Percentiles rank a stretch among this genome's conserved stretches.
These are phyloP conservation scores for Bothrops jararaca DNA, from an alignment of 2,113 vertebrate species.

Conservation along the genomic window DNA sequence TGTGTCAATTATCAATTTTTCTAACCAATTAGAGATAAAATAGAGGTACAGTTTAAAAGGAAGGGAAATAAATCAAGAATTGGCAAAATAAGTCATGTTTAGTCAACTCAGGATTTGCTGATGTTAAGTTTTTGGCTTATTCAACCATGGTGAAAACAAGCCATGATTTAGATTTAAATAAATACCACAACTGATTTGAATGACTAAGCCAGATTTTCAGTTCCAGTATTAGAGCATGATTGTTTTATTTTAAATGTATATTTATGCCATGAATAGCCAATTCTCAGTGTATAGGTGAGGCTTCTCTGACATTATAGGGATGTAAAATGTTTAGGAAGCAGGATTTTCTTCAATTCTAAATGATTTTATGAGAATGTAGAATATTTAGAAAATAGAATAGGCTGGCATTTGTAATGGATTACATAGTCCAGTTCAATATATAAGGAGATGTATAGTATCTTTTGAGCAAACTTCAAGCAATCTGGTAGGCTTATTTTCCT, in stretches of 20 bases:
- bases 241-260: not conserved
- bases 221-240: not conserved
- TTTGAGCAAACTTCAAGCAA: not conserved
- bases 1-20: not conserved
- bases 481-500: not conserved
- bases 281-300: not conserved
- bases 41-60: not conserved
- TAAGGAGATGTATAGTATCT: not conserved
- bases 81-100: not conserved
- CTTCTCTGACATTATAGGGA: not conserved
- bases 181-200: not conserved
- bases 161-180: not conserved
- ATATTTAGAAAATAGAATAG: not conserved
- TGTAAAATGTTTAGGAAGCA: not conserved
- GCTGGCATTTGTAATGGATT: not conserved
- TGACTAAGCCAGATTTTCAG: not conserved
- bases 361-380: not conserved
- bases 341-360: not conserved
- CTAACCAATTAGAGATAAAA: not conserved
- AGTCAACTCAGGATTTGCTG: not conserved
- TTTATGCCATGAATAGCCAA: not conserved
- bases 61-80: not conserved
- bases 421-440: no score
- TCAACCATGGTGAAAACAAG: not conserved
- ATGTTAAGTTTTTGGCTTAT: not conserved